Percentiles rank a stretch among this genome's conserved stretches.
phyloP scores from a whole-genome alignment of 2,113 vertebrate species.

The Platichthys stellatus region DNA sequence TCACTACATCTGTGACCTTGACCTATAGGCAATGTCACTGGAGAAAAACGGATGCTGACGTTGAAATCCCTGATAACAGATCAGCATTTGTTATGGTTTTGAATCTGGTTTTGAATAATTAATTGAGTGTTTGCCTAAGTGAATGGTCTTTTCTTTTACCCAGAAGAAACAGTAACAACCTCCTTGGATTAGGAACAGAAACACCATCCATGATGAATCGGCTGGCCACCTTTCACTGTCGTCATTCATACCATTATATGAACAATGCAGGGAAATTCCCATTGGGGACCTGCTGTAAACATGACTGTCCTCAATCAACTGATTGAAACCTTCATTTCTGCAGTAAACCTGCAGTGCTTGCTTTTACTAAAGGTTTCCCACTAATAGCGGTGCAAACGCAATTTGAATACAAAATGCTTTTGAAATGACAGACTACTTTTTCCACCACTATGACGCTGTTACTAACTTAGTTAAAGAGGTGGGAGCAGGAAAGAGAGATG shows the following conservation, averaged over 20 bases:
- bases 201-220: slow-evolving; percentile 36
- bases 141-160: slow-evolving; percentile 21
- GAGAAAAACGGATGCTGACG: slow-evolving; percentile 8
- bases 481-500: slow-evolving; percentile 46
- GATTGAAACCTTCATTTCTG: slow-evolving; percentile 8
- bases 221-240: slow-evolving; percentile 22
- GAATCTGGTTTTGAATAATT: not conserved
- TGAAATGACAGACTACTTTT: slow-evolving; percentile 46
- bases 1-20: slow-evolving; percentile 15
- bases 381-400: not conserved
- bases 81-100: not conserved
- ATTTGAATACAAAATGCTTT: not conserved
- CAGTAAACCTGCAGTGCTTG: not conserved
- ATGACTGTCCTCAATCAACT: slow-evolving; percentile 30
- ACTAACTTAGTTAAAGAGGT: slow-evolving; percentile 43
- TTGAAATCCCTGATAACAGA: not conserved
- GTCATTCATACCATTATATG: slow-evolving; percentile 14
- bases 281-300: slow-evolving; percentile 6
- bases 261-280: not conserved
- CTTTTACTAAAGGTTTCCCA: not conserved
- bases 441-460: slow-evolving; percentile 25
- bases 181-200: slow-evolving; percentile 20
- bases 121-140: slow-evolving; percentile 4
- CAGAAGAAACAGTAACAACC: slow-evolving; percentile 7
- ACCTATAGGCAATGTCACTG: not conserved